Base-by-base conservation (phyloP, 1,140 invertebrate species). In the Drosophila pandora region DNA sequence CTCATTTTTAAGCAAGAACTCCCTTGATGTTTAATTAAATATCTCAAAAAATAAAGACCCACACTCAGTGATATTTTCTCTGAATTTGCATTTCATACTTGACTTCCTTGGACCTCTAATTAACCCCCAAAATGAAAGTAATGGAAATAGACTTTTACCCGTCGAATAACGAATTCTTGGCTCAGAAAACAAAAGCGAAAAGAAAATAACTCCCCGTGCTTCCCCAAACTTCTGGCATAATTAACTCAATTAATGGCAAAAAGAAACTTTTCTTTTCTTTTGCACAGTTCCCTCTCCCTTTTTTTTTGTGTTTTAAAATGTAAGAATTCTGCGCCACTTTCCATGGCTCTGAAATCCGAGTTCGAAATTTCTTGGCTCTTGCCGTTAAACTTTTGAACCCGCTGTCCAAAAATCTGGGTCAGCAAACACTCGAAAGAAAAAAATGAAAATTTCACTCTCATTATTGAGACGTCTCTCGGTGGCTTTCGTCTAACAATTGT, bases 381-480 rank as follows among this genome's bases (percentile, higher is more conserved):
- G 45, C 39, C 53, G 34, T 41, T 30, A 52, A 76, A 76, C 73
- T 52, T 76, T 76, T 76, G 73, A 76, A 73, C 70, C 49, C 28
- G 63, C 49, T 17, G n/a, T 34, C 8, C 9, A 13, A 34, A 34
- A 76, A 52, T 47, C 12, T 43, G 41, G 72, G 73, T 76, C 73
- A 76, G 13, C 57, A 39, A 43, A 45, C 67, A 53, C 49, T 65
- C 32, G 43, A 54, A 65, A 64, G 59, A 65, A 34, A 54, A 65
- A 64, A 65, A 65, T 48, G 12, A 22, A 65, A 65, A 76, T 80
- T 80, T 80, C 77, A 80, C 77, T 80, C 77, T 80, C 60, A 70
- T 76, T 76, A 77, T 62, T 77, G 56, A 69, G 48, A 47, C 61
- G 62, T 68, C 43, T 47, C 4, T 25, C 56, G 12, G 17, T 60